Evolutionary conservation across 1,140 invertebrate species (phyloP), one percentile per base, ranked within the genome.

Genomic region (Cyrtorhinus lividipennis): DNA sequence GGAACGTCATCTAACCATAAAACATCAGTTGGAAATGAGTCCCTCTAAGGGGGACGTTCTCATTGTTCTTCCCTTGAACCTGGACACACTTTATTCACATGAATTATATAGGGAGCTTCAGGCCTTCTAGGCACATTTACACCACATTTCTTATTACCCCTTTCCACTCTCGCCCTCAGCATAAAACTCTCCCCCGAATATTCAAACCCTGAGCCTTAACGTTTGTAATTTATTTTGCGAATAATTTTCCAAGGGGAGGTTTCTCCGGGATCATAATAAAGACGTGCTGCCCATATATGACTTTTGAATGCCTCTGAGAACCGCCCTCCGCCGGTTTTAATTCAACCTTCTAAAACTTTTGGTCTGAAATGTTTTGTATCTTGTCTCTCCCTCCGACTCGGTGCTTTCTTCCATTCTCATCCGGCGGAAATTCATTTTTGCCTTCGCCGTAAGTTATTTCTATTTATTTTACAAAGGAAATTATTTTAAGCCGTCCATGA

Each of bases 21-120:
- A 64, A 64, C 63, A 64, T 64, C 63, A 64, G 22, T 38, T 64
- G 56, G 26, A 64, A 64, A 64, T 64, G 63, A 64, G 63, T 56
- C 24, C 26, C 57, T 22, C 56, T 58, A 5, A 24, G 53, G 53
- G 25, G 46, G 25, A 27, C 48, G 27, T 58, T 57, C 38, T 56
- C 63, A 64, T 64, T 64, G 63, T 64, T 64, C 63, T 56, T 23
- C 56, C 44, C 62, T 57, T 38, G 22, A 20, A 58, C 53, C 63
- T 64, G 57, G 63, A 60, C 63, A 64, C 63, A 60, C 63, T 64
- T 64, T 64, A 64, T 64, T 64, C 63, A 64, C 38, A 64, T 64
- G 63, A 64, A 64, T 64, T 64, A 62, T 62, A 57, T 23, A 53
- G 24, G 56, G 26, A 26, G 44, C 27, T 24, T n/a, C 24, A 3